Conservation (phyloP, 2,888 invertebrate species). For the Macrosiphum euphorbiae region DNA sequence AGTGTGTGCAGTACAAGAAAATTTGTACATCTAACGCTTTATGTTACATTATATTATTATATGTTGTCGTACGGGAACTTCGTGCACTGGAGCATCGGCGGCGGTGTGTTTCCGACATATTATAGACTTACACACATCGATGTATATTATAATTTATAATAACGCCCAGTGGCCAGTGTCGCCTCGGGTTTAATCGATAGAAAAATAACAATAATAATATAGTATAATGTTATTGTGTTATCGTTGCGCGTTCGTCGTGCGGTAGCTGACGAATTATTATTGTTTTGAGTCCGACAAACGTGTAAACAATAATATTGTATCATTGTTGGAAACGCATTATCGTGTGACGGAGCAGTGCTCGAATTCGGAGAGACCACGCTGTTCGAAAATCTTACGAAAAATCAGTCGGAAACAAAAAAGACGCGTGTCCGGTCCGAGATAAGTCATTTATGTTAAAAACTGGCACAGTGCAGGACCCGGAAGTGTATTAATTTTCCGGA, state of each 20-base stretch:
- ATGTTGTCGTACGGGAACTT: not conserved
- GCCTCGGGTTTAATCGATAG: too few species aligned
- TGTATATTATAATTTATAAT: not conserved
- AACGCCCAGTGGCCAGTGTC: too few species aligned
- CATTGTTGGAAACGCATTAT: not conserved
- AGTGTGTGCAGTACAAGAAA: not conserved
- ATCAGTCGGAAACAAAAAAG: too few species aligned
- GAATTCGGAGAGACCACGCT: not conserved
- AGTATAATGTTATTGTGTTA: not conserved
- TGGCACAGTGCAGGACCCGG: not conserved
- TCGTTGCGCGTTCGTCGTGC: not conserved
- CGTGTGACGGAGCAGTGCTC: not conserved
- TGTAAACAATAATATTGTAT: slow-evolving; percentile 14
- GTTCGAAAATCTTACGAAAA: too few species aligned
- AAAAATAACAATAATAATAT: not conserved
- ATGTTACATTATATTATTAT: not conserved
- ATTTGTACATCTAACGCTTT: not conserved
- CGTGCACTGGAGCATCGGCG: not conserved
- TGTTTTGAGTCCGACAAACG: not conserved
- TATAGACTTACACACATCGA: not conserved
- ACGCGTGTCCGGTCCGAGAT: too few species aligned
- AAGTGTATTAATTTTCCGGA: not conserved
- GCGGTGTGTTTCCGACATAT: not conserved
- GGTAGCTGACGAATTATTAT: not conserved
- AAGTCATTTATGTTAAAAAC: too few species aligned